Base-by-base conservation (phyloP, 2,888 invertebrate genomes). In the Bellardia pandia region DNA sequence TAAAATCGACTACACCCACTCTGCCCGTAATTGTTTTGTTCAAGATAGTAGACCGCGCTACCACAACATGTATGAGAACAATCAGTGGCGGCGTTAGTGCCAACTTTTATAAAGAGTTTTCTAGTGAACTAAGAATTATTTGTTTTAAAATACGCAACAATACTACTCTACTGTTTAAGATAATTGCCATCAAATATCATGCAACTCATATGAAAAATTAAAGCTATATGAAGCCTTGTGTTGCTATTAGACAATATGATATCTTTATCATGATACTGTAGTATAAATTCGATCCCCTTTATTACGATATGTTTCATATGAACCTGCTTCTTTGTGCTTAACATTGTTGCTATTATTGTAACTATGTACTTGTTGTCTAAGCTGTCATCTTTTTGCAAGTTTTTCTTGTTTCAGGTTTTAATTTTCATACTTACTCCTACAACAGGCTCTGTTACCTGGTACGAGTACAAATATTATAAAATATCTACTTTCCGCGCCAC, bases 371-470 rank as follows among this genome's bases (percentile, higher is more conserved):
- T 68, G 53, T 76, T 80, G 14, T 84, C 76, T 60, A 72, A 68
- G 72, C 71, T 80, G 80, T 84, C 83, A 84, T 77, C 76, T 82
- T 78, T 80, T 76, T 66, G 45, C 14, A 85, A 58, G 56, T 81
- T 77, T 85, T 45, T 9, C 30, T 30, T 64, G 64, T 81, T 53
- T 11, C 33, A 68, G 33, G 37, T 23, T 84, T 66, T 60, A 66
- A 58, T 60, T 76, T 72, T 16, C 40, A 48, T 16, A 30, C 58
- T 40, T 16, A 30, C 58, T 40, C 40, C 33, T 60, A 30, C 69
- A 33, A 45, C 30, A 45, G n/a, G 30, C 42, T 13, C 45, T 72
- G 40, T 74, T 53, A 16, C 62, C 66, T 42, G 42, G 16, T 62
- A 48, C n/a, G 69, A 56, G 3, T 5, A 42, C n/a, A 66, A 62